Evolutionary conservation across 53 echinoderm and acorn worm genomes (phyloP).

Genomic region (Apostichopus leukothele): DNA sequence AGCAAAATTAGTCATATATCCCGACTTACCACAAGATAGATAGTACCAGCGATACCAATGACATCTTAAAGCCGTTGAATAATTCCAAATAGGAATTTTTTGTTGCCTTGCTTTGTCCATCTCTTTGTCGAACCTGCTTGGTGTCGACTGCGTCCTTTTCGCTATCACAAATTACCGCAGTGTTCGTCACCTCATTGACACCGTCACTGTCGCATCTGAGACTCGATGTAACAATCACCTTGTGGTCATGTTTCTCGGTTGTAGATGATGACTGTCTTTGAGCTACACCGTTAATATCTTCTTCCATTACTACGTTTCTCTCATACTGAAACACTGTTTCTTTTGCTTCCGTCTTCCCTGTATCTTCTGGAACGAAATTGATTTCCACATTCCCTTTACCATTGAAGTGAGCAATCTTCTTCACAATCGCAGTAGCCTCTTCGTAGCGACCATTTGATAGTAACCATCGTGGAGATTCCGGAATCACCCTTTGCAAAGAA

Average conservation of each 20-base stretch:
- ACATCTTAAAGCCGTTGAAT: slow-evolving; percentile 22
- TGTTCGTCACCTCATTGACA: not conserved
- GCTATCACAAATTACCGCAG: too few species aligned
- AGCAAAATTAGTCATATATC: too few species aligned
- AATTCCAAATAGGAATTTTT: slow-evolving; percentile 11
- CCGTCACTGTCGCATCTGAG: not conserved
- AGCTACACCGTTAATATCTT: not conserved
- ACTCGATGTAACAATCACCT: not conserved
- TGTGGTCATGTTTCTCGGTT: not conserved
- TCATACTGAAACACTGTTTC: not conserved
- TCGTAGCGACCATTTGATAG: slow-evolving; percentile 65
- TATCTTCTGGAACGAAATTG: not conserved
- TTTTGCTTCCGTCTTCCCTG: not conserved
- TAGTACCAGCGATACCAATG: slow-evolving; percentile 10
- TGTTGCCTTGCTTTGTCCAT: not conserved
- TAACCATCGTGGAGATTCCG: slow-evolving; percentile 81
- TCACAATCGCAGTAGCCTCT: slow-evolving; percentile 65
- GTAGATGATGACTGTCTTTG: not conserved
- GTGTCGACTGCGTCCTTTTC: not conserved
- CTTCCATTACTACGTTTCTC: not conserved
- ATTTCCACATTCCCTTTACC: slow-evolving; percentile 27
- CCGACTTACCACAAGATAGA: not conserved
- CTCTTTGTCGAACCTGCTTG: not conserved
- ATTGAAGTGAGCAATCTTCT: slow-evolving; percentile 69
- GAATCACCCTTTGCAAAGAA: slow-evolving; percentile 58